phyloP scores from a whole-genome alignment of 2,113 vertebrate species.

The Dissostichus mawsoni region DNA sequence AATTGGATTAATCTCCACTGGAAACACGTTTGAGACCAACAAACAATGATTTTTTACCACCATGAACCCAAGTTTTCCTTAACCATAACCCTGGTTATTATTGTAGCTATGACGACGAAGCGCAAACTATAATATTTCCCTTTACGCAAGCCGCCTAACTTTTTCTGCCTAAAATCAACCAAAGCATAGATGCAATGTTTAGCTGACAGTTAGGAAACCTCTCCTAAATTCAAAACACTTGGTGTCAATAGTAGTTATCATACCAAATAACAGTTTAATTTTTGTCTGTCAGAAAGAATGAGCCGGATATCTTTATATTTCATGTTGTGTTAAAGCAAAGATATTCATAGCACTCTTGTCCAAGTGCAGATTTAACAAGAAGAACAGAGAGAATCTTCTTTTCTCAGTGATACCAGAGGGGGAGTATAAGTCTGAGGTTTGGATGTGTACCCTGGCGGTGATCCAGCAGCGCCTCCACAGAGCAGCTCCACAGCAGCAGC shows the following conservation, averaged over 20 bases:
- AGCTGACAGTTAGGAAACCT: neutral
- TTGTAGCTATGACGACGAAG: no score
- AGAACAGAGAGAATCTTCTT: slow-evolving; percentile 1
- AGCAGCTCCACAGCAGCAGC: slow-evolving; percentile 31
- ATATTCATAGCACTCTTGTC: neutral
- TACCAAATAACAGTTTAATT: neutral
- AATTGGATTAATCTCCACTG: no score
- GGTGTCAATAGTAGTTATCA: neutral
- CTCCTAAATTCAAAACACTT: slow-evolving; percentile 7
- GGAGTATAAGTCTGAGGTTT: slow-evolving; percentile 5
- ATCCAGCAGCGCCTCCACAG: neutral
- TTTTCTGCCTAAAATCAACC: no score
- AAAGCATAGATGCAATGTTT: neutral
- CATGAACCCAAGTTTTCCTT: no score
- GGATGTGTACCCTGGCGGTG: slow-evolving; percentile 14
- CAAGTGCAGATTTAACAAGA: slow-evolving; percentile 23
- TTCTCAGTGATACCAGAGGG: slow-evolving; percentile 15
- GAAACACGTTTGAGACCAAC: no score
- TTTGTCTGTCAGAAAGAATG: neutral
- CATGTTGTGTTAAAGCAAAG: slow-evolving; percentile 20
- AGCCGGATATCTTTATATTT: neutral
- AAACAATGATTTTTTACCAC: no score
- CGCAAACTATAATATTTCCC: no score
- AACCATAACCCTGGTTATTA: no score
- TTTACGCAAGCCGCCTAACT: no score